Conservation (phyloP, 2,888 invertebrate genomes). For the Nomada ferruginata region DNA sequence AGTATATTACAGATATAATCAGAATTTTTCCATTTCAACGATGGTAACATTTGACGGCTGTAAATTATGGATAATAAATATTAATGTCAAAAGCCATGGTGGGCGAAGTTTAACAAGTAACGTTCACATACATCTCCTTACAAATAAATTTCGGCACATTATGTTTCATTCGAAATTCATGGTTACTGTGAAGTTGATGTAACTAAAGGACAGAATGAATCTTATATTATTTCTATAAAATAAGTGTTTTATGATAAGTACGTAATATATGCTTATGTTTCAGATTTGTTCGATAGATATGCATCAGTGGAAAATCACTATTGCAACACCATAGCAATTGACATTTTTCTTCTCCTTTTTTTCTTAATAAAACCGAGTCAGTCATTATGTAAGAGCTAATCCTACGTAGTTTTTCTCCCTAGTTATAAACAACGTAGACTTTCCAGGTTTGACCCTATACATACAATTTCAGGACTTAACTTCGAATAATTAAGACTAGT, state of each 20-base stretch:
- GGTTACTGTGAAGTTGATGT: neutral
- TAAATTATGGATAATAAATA: conserved; percentile 69
- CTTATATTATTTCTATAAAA: conserved; percentile 26
- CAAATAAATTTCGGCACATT: conserved; percentile 14
- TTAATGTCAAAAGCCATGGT: conserved; percentile 60
- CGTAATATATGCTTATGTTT: conserved; percentile 18
- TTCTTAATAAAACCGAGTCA: conserved; percentile 63
- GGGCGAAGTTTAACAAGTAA: conserved; percentile 39
- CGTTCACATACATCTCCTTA: neutral
- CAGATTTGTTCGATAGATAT: conserved; percentile 40
- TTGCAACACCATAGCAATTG: conserved; percentile 60
- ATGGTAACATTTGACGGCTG: conserved; percentile 77
- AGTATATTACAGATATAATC: conserved; percentile 83
- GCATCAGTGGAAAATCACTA: conserved; percentile 32
- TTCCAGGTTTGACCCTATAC: conserved; percentile 72
- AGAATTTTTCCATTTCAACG: conserved; percentile 78
- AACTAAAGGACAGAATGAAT: conserved; percentile 6
- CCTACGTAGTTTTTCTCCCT: conserved; percentile 60
- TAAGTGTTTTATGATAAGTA: conserved; percentile 17
- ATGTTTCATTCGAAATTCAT: neutral
- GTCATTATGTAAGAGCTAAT: conserved; percentile 64
- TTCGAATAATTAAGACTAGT: conserved; percentile 68
- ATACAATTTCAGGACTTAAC: conserved; percentile 72
- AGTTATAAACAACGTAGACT: conserved; percentile 74
- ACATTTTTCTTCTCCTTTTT: conserved; percentile 27